Evolutionary conservation across 2,797 vertebrate genomes (phyloP), one percentile per base, ranked within the genome.

Genomic region (Lophotriccus pileatus): DNA sequence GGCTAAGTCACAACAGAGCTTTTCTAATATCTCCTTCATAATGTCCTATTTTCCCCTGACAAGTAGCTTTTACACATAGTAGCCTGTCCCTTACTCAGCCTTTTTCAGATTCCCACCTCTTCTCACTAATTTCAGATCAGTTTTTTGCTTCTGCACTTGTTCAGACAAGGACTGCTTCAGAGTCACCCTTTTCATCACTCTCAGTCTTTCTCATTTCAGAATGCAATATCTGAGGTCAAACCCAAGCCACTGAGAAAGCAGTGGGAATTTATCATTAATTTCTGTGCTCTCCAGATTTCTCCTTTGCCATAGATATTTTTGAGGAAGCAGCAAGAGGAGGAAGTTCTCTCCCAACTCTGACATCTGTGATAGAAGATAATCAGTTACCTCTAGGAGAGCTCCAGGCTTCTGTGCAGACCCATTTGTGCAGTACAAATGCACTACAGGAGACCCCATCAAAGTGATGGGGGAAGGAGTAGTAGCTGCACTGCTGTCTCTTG

Each of bases 391-490:
- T 39, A 27, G 34, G 25, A 60, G 41, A 49, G 41, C 24, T 23
- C n/a, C 36, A 63, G 46, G 21, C 32, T 76, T 47, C 8, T 19
- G 28, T 14, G 53, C 44, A 50, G 55, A 11, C 19, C 66, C 14
- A 1, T 41, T 27, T 17, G 37, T 32, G 55, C 41, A 82, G 53
- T 4, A 15, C n/a, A 69, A 50, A 73, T 6, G 32, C 21, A 36
- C 2, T 41, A 32, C 37, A 72, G n/a, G 22, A 60, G 52, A 55
- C 1, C 14, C 36, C 78, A 58, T 4, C 0, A 0, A 50, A 41
- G 43, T 4, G 2, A 32, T 0, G 0, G 0, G 28, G 30, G 5
- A 55, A 89, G 24, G 10, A 81, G 28, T 1, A 56, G 46, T 1
- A 6, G 5, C 34, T 93, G 49, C 4, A 2, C 6, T 60, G 20